A percentile compares a stretch with the other conserved stretches of the same genome.
phyloP scores from a whole-genome alignment of 2,113 vertebrate species.

The Anser brachyrhynchus region DNA sequence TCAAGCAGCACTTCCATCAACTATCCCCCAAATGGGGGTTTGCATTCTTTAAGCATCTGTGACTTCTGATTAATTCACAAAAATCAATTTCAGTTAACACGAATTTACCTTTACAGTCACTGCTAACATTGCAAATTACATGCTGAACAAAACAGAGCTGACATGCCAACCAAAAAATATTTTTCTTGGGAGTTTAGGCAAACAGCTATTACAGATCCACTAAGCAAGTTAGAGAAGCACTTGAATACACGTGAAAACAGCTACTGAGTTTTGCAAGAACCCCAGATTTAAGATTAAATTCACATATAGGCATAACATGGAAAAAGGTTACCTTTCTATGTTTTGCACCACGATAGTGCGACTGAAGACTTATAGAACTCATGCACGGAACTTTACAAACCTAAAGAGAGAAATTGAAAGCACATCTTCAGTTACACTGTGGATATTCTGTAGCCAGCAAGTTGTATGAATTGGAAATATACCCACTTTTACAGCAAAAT shows the following conservation, averaged over 20 bases:
- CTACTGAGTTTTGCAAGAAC: background rate
- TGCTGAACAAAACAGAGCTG: background rate
- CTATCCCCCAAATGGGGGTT: fast-evolving
- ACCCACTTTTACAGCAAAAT: background rate
- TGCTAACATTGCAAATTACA: background rate
- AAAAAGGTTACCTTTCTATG: constrained; percentile 62
- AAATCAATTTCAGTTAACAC: background rate
- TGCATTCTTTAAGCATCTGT: background rate
- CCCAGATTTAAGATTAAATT: background rate
- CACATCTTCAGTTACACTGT: background rate
- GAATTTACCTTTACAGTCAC: background rate
- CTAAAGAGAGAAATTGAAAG: constrained; percentile 39
- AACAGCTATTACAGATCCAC: background rate
- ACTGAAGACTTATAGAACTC: constrained; percentile 50
- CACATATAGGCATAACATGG: background rate
- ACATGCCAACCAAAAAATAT: background rate
- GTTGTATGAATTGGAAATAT: background rate
- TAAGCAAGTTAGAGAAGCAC: background rate
- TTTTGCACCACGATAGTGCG: constrained; percentile 57
- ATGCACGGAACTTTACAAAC: constrained; percentile 56
- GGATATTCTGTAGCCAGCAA: fast-evolving
- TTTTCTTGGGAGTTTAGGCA: background rate
- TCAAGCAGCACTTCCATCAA: background rate
- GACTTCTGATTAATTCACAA: fast-evolving
- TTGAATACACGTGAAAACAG: background rate